Percentiles rank a stretch among this genome's conserved stretches.
phyloP scores from a whole-genome alignment of 1,140 invertebrate species.

The Zaprionus ornatus region DNA sequence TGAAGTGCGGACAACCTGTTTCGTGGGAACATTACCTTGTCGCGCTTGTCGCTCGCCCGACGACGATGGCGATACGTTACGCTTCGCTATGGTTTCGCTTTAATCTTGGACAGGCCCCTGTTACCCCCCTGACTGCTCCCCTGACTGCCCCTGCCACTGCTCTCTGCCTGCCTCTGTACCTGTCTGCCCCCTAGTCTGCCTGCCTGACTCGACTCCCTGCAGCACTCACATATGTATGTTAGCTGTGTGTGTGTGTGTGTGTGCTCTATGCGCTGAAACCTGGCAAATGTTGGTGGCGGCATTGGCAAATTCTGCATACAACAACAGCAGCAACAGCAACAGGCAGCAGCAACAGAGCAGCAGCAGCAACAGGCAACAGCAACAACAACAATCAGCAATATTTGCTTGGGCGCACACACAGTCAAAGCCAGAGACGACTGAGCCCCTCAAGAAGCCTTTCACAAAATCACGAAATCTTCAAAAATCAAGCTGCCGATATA shows the following conservation, averaged over 20 bases:
- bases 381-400: constrained; percentile 36
- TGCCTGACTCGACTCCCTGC: constrained; percentile 34
- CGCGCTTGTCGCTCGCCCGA: constrained; percentile 74
- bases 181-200: constrained; percentile 19
- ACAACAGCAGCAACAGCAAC: not conserved
- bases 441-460: constrained; percentile 72
- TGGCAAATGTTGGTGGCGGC: constrained; percentile 54
- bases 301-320: constrained; percentile 72
- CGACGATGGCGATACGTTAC: constrained; percentile 77
- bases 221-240: constrained; percentile 28
- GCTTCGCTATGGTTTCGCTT: constrained; percentile 81
- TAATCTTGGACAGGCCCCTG: constrained; percentile 61
- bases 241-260: constrained; percentile 15
- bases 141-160: constrained; percentile 29
- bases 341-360: constrained; percentile 18
- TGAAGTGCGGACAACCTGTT: constrained; percentile 83
- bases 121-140: constrained; percentile 35
- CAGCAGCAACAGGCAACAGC: not conserved
- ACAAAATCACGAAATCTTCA: constrained; percentile 79
- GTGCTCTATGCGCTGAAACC: constrained; percentile 48
- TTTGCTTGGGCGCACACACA: constrained; percentile 30
- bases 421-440: not conserved
- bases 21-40: constrained; percentile 84
- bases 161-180: constrained; percentile 9
- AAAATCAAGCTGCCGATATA: constrained; percentile 55